phyloP scores from a whole-genome alignment of 2,113 vertebrate genomes.

The Seriola rivoliana region DNA sequence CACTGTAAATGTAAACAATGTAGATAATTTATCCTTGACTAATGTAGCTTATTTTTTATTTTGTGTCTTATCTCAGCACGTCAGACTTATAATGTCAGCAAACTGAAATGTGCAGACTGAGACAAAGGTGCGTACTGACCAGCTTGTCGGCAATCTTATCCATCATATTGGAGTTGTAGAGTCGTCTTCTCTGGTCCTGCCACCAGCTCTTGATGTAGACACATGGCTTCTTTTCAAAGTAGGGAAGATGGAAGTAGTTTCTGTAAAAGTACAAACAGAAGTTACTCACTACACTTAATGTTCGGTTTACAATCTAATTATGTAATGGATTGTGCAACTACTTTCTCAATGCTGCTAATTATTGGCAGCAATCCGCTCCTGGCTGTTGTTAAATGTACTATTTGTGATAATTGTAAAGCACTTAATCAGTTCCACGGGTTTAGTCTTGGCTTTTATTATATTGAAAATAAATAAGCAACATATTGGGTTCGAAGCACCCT shows the following conservation, averaged over 20 bases:
- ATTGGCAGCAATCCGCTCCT: neutral
- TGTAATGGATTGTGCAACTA: neutral
- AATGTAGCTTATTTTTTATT: neutral
- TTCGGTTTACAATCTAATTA: neutral
- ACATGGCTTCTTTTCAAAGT: constrained; percentile 96
- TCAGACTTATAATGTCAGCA: neutral
- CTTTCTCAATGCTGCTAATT: neutral
- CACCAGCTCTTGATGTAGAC: constrained; percentile 98
- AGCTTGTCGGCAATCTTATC: constrained; percentile 96
- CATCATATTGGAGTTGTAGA: constrained; percentile 97
- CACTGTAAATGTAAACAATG: no score
- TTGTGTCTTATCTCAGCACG: neutral
- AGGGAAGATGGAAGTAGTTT: constrained; percentile 97
- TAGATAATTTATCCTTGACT: no score
- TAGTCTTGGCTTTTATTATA: neutral
- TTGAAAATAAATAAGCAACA: neutral
- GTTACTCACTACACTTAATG: neutral
- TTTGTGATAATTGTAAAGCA: neutral
- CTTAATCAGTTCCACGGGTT: neutral
- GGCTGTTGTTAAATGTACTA: neutral
- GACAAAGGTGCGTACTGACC: constrained; percentile 80
- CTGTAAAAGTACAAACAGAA: constrained; percentile 72
- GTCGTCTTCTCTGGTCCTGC: constrained; percentile 94
- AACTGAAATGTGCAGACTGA: neutral
- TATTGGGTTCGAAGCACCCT: neutral